phyloP scores from a whole-genome alignment of 2,113 vertebrate genomes.

The Oriolus oriolus region DNA sequence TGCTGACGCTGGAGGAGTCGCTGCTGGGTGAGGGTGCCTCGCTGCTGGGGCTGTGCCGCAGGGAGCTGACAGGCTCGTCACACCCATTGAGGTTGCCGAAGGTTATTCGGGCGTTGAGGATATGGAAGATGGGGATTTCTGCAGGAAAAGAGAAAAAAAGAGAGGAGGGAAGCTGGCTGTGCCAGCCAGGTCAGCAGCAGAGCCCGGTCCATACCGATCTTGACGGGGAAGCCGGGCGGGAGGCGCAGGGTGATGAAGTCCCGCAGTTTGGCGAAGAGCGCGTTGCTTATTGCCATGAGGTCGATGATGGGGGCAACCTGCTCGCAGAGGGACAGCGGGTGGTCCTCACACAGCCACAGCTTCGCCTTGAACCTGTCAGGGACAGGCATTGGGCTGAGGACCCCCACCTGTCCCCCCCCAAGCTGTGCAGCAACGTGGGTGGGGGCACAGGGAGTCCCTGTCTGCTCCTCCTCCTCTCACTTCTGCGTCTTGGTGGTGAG shows the following conservation, averaged over 20 bases:
- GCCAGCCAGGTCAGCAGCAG: neutral
- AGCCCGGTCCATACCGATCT: constrained; percentile 81
- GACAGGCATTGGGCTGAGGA: neutral
- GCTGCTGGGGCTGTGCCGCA: constrained; percentile 80
- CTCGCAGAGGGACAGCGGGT: constrained; percentile 91
- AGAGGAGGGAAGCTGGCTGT: neutral
- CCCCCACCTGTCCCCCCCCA: accelerated
- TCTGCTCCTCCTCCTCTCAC: constrained; percentile 67
- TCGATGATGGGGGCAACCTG: constrained; percentile 97
- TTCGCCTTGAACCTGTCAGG: constrained; percentile 92
- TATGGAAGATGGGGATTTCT: constrained; percentile 98
- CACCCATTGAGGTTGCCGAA: constrained; percentile 97
- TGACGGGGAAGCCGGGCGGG: constrained; percentile 92
- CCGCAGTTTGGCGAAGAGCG: constrained; percentile 92
- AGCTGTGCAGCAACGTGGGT: neutral
- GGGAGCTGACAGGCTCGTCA: constrained; percentile 80
- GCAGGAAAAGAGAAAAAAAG: neutral
- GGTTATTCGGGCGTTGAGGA: constrained; percentile 95
- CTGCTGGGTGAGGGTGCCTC: constrained; percentile 91
- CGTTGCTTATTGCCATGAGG: constrained; percentile 97
- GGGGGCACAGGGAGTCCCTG: neutral
- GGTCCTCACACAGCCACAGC: constrained; percentile 95
- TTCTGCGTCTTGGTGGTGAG: constrained; percentile 99
- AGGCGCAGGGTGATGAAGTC: constrained; percentile 95
- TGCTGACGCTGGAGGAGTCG: constrained; percentile 94